phyloP scores from a whole-genome alignment of 92 coral and sea anemone species.

The Plumapathes pennacea region DNA sequence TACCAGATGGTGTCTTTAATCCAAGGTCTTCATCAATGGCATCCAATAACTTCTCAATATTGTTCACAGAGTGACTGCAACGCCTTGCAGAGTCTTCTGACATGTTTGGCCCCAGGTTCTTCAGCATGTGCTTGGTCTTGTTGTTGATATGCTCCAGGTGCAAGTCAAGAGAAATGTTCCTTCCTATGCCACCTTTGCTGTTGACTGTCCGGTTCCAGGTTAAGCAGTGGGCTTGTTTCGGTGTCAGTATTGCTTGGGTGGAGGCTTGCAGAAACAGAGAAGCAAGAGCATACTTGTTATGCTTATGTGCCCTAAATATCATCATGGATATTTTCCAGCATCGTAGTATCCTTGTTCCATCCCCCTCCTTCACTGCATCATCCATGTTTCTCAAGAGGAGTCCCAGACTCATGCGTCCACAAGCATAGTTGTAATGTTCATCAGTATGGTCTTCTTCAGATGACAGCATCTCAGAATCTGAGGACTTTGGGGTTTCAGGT shows the following conservation, averaged over 20 bases:
- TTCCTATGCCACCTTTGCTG: slow-evolving; percentile 59
- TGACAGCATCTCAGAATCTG: not conserved
- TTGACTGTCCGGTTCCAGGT: slow-evolving; percentile 70
- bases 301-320: slow-evolving; percentile 46
- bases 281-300: slow-evolving; percentile 56
- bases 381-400: slow-evolving; percentile 42
- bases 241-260: slow-evolving; percentile 28
- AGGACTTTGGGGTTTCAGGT: not conserved
- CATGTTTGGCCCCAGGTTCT: slow-evolving; percentile 51
- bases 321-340: slow-evolving; percentile 62
- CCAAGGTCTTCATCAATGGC: slow-evolving; percentile 42
- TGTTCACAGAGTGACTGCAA: slow-evolving; percentile 44
- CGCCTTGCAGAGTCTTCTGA: slow-evolving; percentile 36
- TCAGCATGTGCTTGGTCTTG: slow-evolving; percentile 35
- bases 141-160: slow-evolving; percentile 51
- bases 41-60: slow-evolving; percentile 43
- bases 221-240: slow-evolving; percentile 44
- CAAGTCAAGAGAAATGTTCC: slow-evolving; percentile 56
- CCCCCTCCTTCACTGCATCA: slow-evolving; percentile 72
- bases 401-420: slow-evolving; percentile 44
- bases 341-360: slow-evolving; percentile 46
- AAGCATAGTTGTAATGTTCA: slow-evolving; percentile 60
- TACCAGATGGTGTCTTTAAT: slow-evolving; percentile 36
- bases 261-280: slow-evolving; percentile 31
- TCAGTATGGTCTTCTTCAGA: not conserved